Evolutionary conservation across 2,888 invertebrate genomes (phyloP).

Genomic region (Calliphora vomitoria): DNA sequence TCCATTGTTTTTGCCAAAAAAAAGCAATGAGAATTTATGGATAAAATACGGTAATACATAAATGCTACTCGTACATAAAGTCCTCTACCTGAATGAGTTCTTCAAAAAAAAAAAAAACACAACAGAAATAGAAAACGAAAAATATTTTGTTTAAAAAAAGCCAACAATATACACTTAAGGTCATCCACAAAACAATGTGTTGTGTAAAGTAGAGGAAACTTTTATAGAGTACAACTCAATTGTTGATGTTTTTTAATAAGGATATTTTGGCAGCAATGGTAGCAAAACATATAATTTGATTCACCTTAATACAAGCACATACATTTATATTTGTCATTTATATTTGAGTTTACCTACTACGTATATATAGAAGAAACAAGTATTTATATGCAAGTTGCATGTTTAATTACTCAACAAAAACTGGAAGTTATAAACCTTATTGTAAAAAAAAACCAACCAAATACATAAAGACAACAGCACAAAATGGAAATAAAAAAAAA

Average conservation of each 20-base stretch:
- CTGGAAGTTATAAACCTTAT: not conserved
- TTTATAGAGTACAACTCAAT: not conserved
- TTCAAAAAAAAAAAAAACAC: not conserved
- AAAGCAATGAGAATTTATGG: constrained; percentile 24
- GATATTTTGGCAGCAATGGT: not conserved
- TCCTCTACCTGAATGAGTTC: not conserved
- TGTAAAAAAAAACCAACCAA: not conserved
- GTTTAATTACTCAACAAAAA: constrained; percentile 60
- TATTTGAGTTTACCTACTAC: not conserved
- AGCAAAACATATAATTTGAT: not conserved
- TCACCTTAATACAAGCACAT: not conserved
- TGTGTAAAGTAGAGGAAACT: not conserved
- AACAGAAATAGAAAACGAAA: not conserved
- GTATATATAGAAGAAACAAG: constrained; percentile 6
- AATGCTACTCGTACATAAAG: not conserved
- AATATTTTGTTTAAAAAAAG: not conserved
- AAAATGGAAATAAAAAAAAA: not conserved
- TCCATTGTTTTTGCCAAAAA: not conserved
- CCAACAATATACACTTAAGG: constrained; percentile 2
- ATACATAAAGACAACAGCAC: not conserved
- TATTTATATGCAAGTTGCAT: constrained; percentile 48
- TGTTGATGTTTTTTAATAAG: not conserved
- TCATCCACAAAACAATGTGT: not conserved
- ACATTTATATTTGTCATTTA: not conserved
- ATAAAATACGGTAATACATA: constrained; percentile 24